A percentile compares a stretch with the other conserved stretches of the same genome.
Evolutionary conservation across 2,113 vertebrate genomes (phyloP).

Genomic region (Hucho hucho): DNA sequence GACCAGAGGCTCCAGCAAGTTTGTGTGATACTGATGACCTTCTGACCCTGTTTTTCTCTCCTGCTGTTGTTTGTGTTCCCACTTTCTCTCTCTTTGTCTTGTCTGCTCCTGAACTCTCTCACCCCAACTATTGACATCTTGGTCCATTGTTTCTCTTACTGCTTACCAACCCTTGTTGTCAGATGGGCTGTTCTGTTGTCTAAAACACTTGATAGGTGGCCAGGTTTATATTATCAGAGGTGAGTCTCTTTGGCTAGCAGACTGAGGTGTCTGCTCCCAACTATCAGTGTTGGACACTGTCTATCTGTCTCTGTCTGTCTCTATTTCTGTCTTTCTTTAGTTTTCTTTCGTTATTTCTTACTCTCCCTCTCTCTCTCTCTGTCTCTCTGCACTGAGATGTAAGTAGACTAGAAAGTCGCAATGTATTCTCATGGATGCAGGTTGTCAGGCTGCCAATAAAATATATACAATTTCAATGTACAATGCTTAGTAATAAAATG

Average conservation of each 20-base stretch:
- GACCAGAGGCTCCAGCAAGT: constrained; percentile 39
- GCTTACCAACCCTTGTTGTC: constrained; percentile 96
- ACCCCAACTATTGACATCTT: constrained; percentile 85
- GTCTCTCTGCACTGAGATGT: background rate
- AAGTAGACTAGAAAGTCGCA: constrained; percentile 13
- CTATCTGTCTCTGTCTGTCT: background rate
- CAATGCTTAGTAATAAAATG: too few relatives aligned
- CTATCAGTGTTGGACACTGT: constrained; percentile 13
- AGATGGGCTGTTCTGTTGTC: constrained; percentile 99
- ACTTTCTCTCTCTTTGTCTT: constrained; percentile 72
- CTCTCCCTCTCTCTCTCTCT: background rate
- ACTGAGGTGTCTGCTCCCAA: constrained; percentile 16
- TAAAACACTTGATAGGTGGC: constrained; percentile 99
- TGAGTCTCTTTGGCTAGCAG: constrained; percentile 77
- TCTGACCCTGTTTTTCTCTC: constrained; percentile 80
- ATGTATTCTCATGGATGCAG: constrained; percentile 66
- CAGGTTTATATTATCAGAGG: constrained; percentile 99
- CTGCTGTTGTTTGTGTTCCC: constrained; percentile 61
- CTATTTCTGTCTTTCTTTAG: background rate
- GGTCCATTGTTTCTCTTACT: constrained; percentile 94
- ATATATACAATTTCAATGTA: too few relatives aligned
- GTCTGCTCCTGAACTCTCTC: constrained; percentile 76
- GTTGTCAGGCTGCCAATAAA: too few relatives aligned
- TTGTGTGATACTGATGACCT: constrained; percentile 78
- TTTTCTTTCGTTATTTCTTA: background rate